Base-by-base conservation (phyloP, 1,140 invertebrate genomes). In the Melitaea cinxia region DNA sequence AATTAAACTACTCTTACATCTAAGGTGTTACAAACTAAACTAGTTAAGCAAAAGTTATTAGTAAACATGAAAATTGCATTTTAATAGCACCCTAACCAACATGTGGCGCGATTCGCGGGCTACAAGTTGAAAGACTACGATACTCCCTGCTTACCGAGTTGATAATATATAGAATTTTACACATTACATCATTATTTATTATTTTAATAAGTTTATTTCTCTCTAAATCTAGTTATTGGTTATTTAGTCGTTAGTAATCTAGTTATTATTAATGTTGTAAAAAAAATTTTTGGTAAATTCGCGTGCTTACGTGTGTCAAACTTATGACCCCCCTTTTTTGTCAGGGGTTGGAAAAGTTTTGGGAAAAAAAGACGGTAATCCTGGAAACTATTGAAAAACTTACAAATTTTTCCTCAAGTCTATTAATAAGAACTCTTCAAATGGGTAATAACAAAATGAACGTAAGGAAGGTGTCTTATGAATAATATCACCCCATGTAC, bases 381-480 rank as follows among this genome's bases (percentile, higher is more conserved):
- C n/a, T n/a, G n/a, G n/a, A n/a, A n/a, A n/a, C n/a, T n/a, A n/a
- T n/a, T n/a, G n/a, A n/a, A n/a, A n/a, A n/a, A n/a, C n/a, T n/a
- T n/a, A n/a, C n/a, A n/a, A n/a, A n/a, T n/a, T n/a, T 37, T 37
- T 14, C 35, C 69, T 45, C 72, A 30, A 14, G 30, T 81, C 74
- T 70, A 65, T 33, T 42, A 21, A 65, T 66, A n/a, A 19, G 60
- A 70, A 21, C 7, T 73, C 69, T 76, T 57, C 21, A 35, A 21
- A 49, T 33, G 47, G 52, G 69, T 78, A 76, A 80, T 82, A 82
- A 84, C 75, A 73, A 82, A 79, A 77, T 77, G 75, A 71, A 67
- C 81, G 70, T 77, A 81, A 81, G 77, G 77, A 83, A 83, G 79
- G 77, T 83, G 72, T 86, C 82, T 85, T 83, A 83, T 82, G 80